Base-by-base conservation (phyloP, 2,797 vertebrate species). In the Aulostomus chinensis region DNA sequence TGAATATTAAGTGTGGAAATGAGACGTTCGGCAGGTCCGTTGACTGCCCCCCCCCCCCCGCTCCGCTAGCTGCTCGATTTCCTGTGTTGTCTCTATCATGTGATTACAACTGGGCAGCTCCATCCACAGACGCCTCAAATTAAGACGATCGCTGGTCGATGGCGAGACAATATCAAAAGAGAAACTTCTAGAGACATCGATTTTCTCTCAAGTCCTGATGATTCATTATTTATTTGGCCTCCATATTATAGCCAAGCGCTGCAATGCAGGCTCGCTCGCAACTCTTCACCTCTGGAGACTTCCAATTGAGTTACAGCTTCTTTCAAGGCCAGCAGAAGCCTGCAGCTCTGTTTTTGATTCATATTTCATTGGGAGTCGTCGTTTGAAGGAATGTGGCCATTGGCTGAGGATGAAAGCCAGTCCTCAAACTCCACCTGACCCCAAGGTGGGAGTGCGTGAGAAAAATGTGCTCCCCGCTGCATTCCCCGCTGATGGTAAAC, bases 241-340 rank as follows among this genome's bases (percentile, higher is more conserved):
- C 25, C 33, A 56, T 51, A 38, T 65, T 53, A 62, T 32, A 72
- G 46, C 38, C 52, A 68, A 61, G 68, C 46, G 52, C 50, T 72
- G 65, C 65, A 61, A 45, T 51, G 54, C 61, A 62, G 67, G 38
- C 30, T 5, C 38, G 55, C 50, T 12, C 17, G 45, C 35, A 56
- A 46, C 52, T 53, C 43, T 13, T 50, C 24, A 7, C 45, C 41
- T 71, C 62, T 49, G 4, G 38, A 74, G 57, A 72, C 48, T 54
- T 70, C 14, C 36, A 58, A 77, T 35, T 63, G 60, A 81, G 60
- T 75, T 56, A 59, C 66, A 79, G 48, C 49, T 52, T 65, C 70
- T 76, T 61, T 76, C 49, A 78, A 80, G 39, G 66, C 4, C 31
- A 65, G 56, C 20, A 42, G 58, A 74, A 48, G 63, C 66, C 72